Evolutionary conservation across 2,888 invertebrate species (phyloP).

Genomic region (Chymomyza fuscimana): DNA sequence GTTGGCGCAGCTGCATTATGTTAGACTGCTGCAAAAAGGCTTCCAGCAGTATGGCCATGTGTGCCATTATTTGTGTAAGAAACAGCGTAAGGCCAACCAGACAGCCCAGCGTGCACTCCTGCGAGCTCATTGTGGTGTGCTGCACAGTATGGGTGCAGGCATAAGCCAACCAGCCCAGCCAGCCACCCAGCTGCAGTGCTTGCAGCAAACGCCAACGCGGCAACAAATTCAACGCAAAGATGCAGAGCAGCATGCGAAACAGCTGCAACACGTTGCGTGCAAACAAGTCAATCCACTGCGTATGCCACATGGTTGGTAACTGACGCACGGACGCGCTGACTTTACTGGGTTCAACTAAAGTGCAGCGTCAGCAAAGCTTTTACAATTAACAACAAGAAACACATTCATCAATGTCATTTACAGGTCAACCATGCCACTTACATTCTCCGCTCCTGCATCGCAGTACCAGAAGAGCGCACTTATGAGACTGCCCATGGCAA

Average conservation of each 20-base stretch:
- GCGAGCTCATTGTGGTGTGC: accelerated
- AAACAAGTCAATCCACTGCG: neutral
- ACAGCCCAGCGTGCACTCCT: conserved; percentile 40
- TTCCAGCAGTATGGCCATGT: conserved; percentile 39
- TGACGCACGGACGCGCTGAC: neutral
- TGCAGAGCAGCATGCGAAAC: conserved; percentile 23
- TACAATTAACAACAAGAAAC: conserved; percentile 1
- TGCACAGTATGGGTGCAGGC: conserved; percentile 7
- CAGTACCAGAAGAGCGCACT: conserved; percentile 61
- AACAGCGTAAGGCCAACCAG: conserved; percentile 23
- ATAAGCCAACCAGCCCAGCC: conserved; percentile 43
- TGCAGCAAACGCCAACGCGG: conserved; percentile 28
- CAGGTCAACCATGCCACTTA: conserved; percentile 48
- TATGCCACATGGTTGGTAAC: neutral
- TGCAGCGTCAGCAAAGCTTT: conserved; percentile 16
- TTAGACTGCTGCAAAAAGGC: conserved; percentile 26
- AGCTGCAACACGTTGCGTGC: conserved; percentile 1
- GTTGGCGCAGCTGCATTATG: neutral
- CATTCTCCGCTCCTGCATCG: conserved; percentile 64
- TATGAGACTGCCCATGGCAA: conserved; percentile 53
- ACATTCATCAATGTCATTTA: conserved; percentile 37
- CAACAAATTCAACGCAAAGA: conserved; percentile 35
- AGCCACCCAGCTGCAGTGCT: conserved; percentile 23
- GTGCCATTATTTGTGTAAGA: conserved; percentile 21
- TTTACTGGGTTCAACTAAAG: neutral